These are phyloP conservation scores for Hedychridium roseum DNA, from an alignment of 2,888 invertebrate species.

Conservation along the genomic window DNA sequence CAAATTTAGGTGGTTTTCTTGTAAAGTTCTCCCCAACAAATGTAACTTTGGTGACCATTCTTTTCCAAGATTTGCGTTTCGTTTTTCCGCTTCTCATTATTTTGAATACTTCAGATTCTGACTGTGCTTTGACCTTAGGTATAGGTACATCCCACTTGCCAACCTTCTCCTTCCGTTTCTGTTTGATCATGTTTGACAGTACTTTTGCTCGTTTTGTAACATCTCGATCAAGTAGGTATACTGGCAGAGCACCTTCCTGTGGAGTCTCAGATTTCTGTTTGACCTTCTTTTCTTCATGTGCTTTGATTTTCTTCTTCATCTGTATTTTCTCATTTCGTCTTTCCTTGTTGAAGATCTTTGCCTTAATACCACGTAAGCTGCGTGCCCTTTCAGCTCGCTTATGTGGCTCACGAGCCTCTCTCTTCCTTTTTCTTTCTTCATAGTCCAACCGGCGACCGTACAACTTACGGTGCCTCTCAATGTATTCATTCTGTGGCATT, in stretches of 20 bases:
- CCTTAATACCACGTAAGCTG: conserved; percentile 93
- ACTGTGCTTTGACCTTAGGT: conserved; percentile 96
- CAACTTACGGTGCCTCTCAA: conserved; percentile 96
- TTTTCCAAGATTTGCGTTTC: conserved; percentile 96
- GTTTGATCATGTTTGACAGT: conserved; percentile 98
- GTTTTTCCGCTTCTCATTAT: conserved; percentile 91
- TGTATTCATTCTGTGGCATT: conserved; percentile 99
- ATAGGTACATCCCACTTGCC: conserved; percentile 99
- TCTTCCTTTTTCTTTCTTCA: conserved; percentile 95
- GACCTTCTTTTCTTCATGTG: conserved; percentile 94
- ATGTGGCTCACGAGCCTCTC: conserved; percentile 93
- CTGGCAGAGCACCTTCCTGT: conserved; percentile 91
- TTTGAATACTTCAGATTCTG: conserved; percentile 96
- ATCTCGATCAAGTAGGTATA: conserved; percentile 97
- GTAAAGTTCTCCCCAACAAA: conserved; percentile 99
- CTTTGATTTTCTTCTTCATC: conserved; percentile 98
- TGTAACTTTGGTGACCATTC: conserved; percentile 99
- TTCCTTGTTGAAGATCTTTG: conserved; percentile 96
- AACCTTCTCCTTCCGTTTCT: conserved; percentile 98
- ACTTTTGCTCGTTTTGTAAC: conserved; percentile 94
- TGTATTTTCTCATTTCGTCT: conserved; percentile 98
- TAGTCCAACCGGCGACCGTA: conserved; percentile 96
- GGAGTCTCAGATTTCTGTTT: conserved; percentile 83
- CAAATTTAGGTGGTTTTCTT: conserved; percentile 98
- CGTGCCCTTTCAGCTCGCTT: conserved; percentile 90